These are phyloP conservation scores for Prunella himalayana DNA, from an alignment of 2,113 vertebrate species.

Conservation along the genomic window DNA sequence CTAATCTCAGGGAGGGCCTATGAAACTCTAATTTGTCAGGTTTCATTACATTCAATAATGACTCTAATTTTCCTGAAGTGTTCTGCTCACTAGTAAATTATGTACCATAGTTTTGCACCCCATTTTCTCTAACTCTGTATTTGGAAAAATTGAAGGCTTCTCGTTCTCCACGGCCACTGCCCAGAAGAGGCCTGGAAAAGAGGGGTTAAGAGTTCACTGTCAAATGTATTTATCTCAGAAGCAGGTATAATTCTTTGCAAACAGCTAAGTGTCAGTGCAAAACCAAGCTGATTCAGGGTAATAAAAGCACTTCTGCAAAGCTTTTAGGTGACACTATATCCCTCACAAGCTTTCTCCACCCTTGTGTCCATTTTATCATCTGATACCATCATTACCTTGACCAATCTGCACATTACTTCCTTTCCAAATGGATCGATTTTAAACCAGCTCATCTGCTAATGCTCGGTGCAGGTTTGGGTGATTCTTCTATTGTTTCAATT, in stretches of 20 bases:
- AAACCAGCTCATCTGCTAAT: slow-evolving; percentile 25
- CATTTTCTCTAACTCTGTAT: background rate
- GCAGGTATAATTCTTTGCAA: slow-evolving; percentile 16
- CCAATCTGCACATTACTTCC: slow-evolving; percentile 34
- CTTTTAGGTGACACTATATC: slow-evolving; percentile 32
- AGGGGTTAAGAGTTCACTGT: background rate
- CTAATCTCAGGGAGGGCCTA: slow-evolving; percentile 53
- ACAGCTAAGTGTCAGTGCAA: background rate
- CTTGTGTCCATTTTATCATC: background rate
- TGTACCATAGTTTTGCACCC: slow-evolving; percentile 8
- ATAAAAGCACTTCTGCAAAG: slow-evolving; percentile 44
- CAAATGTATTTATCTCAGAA: slow-evolving; percentile 24
- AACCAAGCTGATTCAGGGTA: slow-evolving; percentile 50
- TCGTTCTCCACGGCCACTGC: background rate
- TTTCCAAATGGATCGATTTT: slow-evolving; percentile 35
- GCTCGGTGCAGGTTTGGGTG: background rate
- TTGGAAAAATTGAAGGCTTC: background rate
- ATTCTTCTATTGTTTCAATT: slow-evolving; percentile 17
- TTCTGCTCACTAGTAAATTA: slow-evolving; percentile 50
- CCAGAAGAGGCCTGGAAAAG: background rate
- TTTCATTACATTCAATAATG: slow-evolving; percentile 66
- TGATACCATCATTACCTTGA: background rate
- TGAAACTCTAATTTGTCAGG: slow-evolving; percentile 60
- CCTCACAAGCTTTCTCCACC: slow-evolving; percentile 22
- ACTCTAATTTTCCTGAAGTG: slow-evolving; percentile 44